Conservation (phyloP, 2,888 invertebrate genomes). For the Drosophila anomalata region DNA sequence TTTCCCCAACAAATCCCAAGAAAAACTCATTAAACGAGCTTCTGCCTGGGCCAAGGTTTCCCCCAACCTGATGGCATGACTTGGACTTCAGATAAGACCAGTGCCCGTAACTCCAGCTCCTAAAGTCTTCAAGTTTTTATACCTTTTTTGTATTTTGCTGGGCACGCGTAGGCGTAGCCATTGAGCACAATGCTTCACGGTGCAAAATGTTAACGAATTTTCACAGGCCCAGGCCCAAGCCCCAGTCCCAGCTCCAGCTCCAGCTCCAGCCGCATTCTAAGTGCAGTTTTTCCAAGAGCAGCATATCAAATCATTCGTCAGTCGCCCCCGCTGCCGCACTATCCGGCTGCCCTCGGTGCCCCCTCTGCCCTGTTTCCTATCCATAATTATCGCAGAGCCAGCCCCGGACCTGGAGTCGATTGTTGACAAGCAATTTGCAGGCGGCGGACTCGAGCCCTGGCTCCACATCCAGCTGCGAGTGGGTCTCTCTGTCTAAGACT, state of each 20-base stretch:
- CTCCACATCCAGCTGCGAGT: slow-evolving; percentile 51
- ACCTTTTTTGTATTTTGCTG: slow-evolving; percentile 1
- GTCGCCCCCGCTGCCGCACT: slow-evolving; percentile 17
- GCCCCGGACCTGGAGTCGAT: slow-evolving; percentile 47
- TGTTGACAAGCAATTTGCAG: slow-evolving; percentile 74
- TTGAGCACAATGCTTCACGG: slow-evolving; percentile 70
- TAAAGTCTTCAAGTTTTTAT: slow-evolving; percentile 6
- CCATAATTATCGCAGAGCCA: slow-evolving; percentile 60
- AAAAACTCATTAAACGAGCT: slow-evolving; percentile 70
- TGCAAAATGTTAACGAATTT: slow-evolving; percentile 74
- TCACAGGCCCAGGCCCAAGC: slow-evolving; percentile 46
- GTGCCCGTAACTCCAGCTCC: slow-evolving; percentile 1
- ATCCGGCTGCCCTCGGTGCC: background rate
- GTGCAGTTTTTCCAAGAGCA: slow-evolving; percentile 63
- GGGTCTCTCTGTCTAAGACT: slow-evolving; percentile 8
- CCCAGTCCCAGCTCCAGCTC: background rate
- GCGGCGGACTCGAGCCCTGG: slow-evolving; percentile 40
- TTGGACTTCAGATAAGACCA: slow-evolving; percentile 58
- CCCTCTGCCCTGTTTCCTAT: slow-evolving; percentile 16
- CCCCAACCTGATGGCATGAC: slow-evolving; percentile 69
- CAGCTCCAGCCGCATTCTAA: slow-evolving; percentile 56
- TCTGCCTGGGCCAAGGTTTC: slow-evolving; percentile 70
- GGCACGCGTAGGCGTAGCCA: slow-evolving; percentile 72
- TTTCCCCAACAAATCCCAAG: slow-evolving; percentile 34
- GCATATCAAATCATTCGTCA: slow-evolving; percentile 72